Evolutionary conservation across 1,140 invertebrate species (phyloP), one percentile per base, ranked within the genome.

Genomic region (Bombus polaris): DNA sequence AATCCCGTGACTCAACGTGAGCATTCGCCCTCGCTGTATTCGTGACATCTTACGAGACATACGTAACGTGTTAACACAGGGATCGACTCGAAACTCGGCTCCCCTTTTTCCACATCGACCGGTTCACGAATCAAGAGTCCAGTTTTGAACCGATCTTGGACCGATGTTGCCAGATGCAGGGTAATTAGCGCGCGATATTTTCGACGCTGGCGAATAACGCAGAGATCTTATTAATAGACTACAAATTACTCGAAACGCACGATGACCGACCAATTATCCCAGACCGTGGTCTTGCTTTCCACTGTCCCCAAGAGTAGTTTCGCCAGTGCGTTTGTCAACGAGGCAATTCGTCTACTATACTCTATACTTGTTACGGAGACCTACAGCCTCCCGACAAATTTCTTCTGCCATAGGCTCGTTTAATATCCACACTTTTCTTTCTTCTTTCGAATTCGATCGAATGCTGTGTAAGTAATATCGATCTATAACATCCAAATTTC

Each of bases 201-300:
- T 71, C 37, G 68, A 42, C 53, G 72, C 37, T 72, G 75, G 72
- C 28, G 81, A 77, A 79, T 53, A 83, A 77, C 77, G 80, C 78
- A 79, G 70, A 57, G 78, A 91, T 91, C 83, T 91, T 91, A 91
- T 91, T 91, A 91, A 91, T 91, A 91, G 87, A 87, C 78, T 90
- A 91, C 89, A 90, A 91, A 91, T 91, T 90, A 89, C 39, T 42
- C 68, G 90, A 88, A 85, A 88, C 84, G 66, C 82, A 70, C 83
- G 83, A 90, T 90, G 86, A 86, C 86, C 86, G 83, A 57, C 59
- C 89, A 90, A 90, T 90, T 90, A 90, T 86, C 86, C 15, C 53
- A n/a, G 53, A 53, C 83, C 62, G 70, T 28, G 42, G 70, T 42
- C 57, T 74, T 53, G 68, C 62, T 73, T 42, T 53, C 53, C 81